A percentile compares a stretch with the other conserved stretches of the same genome.
These are phyloP conservation scores for Cephalopterus ornatus DNA, from an alignment of 2,113 vertebrate genomes.

Conservation along the genomic window DNA sequence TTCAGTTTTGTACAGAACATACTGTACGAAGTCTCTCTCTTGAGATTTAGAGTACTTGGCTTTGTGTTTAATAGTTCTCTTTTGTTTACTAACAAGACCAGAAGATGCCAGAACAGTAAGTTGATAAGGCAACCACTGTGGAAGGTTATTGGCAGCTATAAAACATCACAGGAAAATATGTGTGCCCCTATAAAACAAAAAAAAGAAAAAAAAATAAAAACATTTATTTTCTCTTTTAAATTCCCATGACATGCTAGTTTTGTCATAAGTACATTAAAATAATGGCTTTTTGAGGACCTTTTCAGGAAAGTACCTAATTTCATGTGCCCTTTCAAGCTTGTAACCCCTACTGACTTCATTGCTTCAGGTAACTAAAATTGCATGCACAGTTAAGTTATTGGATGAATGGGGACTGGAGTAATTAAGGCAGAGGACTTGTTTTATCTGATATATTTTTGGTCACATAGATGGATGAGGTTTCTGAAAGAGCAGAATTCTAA, in stretches of 20 bases:
- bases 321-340: not conserved
- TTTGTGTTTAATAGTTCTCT: not conserved
- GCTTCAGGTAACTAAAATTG: not conserved
- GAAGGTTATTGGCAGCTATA: slow-evolving; percentile 9
- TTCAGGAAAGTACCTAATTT: not conserved
- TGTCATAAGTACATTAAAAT: not conserved
- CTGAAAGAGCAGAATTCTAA: not conserved
- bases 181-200: slow-evolving; percentile 19
- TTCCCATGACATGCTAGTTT: not conserved
- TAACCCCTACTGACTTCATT: not conserved
- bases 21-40: not conserved
- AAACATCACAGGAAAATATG: not conserved
- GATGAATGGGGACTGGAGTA: not conserved
- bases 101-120: not conserved
- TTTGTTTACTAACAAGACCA: slow-evolving; percentile 32
- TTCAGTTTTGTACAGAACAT: slow-evolving; percentile 98
- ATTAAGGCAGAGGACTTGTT: not conserved
- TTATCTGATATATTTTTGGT: not conserved
- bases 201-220: not conserved
- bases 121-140: not conserved
- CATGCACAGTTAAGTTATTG: not conserved
- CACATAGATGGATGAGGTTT: not conserved
- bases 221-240: not conserved
- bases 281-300: not conserved
- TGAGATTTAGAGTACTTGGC: not conserved